A percentile compares a stretch with the other conserved stretches of the same genome.
phyloP scores from a whole-genome alignment of 1,140 invertebrate genomes.

The Stenopsyche tienmushanensis region DNA sequence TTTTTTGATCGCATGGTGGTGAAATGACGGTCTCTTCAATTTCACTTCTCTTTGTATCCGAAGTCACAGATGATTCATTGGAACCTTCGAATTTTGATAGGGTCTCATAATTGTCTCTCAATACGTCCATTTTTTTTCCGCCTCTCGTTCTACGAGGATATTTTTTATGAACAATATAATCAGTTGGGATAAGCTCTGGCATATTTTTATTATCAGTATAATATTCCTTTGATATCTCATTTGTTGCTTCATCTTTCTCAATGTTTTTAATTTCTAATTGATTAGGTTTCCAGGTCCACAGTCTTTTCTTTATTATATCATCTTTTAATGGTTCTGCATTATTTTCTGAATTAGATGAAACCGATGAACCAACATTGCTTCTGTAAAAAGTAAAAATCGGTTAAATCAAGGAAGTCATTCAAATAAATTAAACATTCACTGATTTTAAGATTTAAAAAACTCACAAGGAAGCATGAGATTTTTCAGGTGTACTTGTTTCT shows the following conservation, averaged over 20 bases:
- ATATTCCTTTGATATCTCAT: too few species aligned
- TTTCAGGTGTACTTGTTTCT: constrained; percentile 37
- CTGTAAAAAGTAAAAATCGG: constrained; percentile 24
- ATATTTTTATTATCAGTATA: too few species aligned
- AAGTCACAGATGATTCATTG: neutral
- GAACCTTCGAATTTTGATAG: neutral
- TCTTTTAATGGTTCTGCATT: neutral
- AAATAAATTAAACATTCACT: neutral
- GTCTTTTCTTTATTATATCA: neutral
- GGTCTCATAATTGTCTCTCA: constrained; percentile 33
- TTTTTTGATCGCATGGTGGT: constrained; percentile 3
- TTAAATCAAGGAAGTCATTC: too few species aligned
- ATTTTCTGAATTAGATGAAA: constrained; percentile 15
- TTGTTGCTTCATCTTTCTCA: too few species aligned
- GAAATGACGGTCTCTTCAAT: neutral
- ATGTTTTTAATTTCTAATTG: neutral
- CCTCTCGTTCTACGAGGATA: constrained; percentile 29
- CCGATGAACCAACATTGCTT: constrained; percentile 27
- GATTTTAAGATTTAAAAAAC: constrained; percentile 1
- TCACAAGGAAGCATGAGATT: constrained; percentile 28
- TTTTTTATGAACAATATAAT: neutral
- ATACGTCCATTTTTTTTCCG: constrained; percentile 39
- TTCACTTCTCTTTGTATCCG: neutral
- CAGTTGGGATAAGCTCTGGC: too few species aligned
- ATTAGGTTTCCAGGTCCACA: neutral